Conservation (phyloP, 2,113 vertebrate species). For the Limnothrissa miodon region DNA sequence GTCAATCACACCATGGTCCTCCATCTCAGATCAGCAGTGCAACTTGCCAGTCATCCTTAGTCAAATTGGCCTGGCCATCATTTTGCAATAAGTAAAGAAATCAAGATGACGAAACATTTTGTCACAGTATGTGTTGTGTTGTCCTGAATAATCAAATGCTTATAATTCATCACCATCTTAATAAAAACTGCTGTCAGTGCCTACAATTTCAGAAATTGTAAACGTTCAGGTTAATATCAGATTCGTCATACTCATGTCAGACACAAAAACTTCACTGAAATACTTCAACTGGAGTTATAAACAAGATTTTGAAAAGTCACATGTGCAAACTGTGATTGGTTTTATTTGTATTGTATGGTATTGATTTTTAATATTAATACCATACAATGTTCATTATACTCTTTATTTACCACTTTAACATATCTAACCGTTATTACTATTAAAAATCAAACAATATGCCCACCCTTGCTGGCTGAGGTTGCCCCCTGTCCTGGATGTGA, state of each 20-base stretch:
- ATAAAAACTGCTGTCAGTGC: too few relatives aligned
- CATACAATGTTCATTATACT: neutral
- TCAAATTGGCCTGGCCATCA: neutral
- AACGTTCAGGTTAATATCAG: too few relatives aligned
- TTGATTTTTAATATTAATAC: neutral
- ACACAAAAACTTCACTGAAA: too few relatives aligned
- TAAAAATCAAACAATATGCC: neutral
- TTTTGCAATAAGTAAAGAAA: neutral
- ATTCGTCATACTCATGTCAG: too few relatives aligned
- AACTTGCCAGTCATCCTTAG: neutral
- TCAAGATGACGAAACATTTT: neutral
- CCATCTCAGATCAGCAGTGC: neutral
- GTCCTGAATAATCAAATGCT: too few relatives aligned
- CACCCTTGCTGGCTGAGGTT: neutral
- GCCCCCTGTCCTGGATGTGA: slow-evolving; percentile 19
- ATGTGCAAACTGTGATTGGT: too few relatives aligned
- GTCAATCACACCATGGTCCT: neutral
- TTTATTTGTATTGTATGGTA: too few relatives aligned
- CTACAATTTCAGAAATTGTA: too few relatives aligned
- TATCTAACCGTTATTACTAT: neutral
- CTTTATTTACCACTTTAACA: neutral
- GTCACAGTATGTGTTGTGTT: neutral
- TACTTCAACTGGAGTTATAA: too few relatives aligned
- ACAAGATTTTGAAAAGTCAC: too few relatives aligned
- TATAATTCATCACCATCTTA: too few relatives aligned